phyloP scores from a whole-genome alignment of 2,888 invertebrate genomes.

The Papilio elwesi region DNA sequence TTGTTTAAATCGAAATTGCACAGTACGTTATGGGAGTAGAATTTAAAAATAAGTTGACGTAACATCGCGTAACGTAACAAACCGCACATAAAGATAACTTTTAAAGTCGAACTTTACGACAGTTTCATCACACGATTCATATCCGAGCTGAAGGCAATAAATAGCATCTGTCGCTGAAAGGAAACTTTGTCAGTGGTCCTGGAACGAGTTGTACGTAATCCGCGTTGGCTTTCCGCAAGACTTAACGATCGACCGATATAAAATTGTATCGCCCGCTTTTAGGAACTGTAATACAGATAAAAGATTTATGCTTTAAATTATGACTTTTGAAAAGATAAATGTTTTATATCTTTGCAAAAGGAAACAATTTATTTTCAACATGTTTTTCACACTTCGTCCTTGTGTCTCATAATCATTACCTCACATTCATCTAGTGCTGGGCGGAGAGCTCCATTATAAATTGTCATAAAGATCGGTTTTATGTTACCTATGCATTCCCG shows the following conservation, averaged over 20 bases:
- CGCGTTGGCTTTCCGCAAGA: slow-evolving; percentile 33
- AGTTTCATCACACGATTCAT: slow-evolving; percentile 36
- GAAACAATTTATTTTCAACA: background rate
- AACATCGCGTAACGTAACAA: slow-evolving; percentile 1
- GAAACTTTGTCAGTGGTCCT: slow-evolving; percentile 39
- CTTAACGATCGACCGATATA: slow-evolving; percentile 39
- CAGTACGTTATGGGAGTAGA: background rate
- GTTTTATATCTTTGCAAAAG: slow-evolving; percentile 4
- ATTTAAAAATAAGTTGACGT: background rate
- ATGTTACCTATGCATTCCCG: no score
- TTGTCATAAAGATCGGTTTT: no score
- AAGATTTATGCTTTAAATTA: slow-evolving; percentile 19
- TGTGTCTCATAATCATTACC: no score
- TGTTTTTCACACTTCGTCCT: background rate
- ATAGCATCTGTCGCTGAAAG: slow-evolving; percentile 39
- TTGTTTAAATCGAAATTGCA: background rate
- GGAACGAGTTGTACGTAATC: slow-evolving; percentile 40
- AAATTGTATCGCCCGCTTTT: slow-evolving; percentile 37
- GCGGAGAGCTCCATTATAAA: no score
- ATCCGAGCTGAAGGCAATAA: slow-evolving; percentile 38
- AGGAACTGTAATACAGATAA: slow-evolving; percentile 16
- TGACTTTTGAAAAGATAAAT: slow-evolving; percentile 13
- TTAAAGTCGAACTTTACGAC: slow-evolving; percentile 35
- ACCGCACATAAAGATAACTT: slow-evolving; percentile 29
- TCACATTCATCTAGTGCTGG: no score